phyloP scores from a whole-genome alignment of 2,888 invertebrate species.

The Lasioglossum zephyrum region DNA sequence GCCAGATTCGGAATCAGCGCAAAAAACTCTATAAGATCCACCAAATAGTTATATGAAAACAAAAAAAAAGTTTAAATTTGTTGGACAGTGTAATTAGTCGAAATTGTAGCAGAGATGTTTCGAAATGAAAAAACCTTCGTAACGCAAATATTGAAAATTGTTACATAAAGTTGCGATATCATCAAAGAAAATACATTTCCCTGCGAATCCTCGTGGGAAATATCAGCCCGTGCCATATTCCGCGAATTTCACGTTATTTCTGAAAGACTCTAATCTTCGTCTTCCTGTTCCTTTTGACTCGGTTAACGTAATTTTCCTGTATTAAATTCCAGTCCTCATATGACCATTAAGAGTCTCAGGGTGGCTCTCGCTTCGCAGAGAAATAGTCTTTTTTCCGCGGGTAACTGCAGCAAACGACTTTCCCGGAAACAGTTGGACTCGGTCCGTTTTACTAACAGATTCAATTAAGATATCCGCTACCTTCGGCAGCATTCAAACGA shows the following conservation, averaged over 20 bases:
- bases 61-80: too few species aligned
- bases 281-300: not conserved
- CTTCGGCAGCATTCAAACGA: conserved; percentile 51
- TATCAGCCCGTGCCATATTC: not conserved
- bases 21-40: too few species aligned
- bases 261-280: not conserved
- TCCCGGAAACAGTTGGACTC: conserved; percentile 46
- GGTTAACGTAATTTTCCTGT: conserved; percentile 28
- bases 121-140: not conserved
- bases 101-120: not conserved
- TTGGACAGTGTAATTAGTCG: too few species aligned
- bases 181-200: not conserved
- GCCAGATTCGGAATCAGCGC: too few species aligned
- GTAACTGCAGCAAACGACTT: conserved; percentile 36
- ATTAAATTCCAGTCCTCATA: conserved; percentile 19
- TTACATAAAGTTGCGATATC: not conserved
- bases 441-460: conserved; percentile 57
- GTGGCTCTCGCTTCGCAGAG: not conserved
- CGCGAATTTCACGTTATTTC: not conserved
- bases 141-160: not conserved
- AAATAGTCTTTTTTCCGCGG: conserved; percentile 13
- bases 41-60: too few species aligned
- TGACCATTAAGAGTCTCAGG: conserved; percentile 6
- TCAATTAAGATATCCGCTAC: conserved; percentile 63
- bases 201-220: not conserved